These are phyloP conservation scores for Schizaphis graminum DNA, from an alignment of 2,888 invertebrate genomes.

Conservation along the genomic window DNA sequence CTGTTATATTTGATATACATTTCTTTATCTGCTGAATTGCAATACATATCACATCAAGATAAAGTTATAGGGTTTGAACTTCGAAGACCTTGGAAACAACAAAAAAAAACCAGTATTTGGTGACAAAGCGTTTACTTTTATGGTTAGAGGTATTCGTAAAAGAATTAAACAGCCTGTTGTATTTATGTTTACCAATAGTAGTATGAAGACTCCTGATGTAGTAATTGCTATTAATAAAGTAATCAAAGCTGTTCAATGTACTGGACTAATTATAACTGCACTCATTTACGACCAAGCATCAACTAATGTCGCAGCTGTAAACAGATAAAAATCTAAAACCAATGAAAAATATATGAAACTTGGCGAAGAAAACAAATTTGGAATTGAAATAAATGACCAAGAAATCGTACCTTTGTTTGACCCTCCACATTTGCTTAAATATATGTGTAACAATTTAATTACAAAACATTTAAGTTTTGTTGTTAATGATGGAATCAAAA, in stretches of 20 bases:
- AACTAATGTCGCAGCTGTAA: constrained; percentile 60
- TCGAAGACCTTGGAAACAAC: constrained; percentile 13
- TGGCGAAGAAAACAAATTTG: not conserved
- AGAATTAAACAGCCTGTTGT: constrained; percentile 37
- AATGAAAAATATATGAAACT: not conserved
- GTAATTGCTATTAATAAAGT: constrained; percentile 7
- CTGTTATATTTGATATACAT: constrained; percentile 34
- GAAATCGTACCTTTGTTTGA: constrained; percentile 43
- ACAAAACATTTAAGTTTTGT: not conserved
- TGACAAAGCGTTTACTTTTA: constrained; percentile 37
- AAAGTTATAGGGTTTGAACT: constrained; percentile 44
- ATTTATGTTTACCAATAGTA: constrained; percentile 20
- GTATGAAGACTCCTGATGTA: constrained; percentile 21
- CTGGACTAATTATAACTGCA: constrained; percentile 28
- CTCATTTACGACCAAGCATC: constrained; percentile 37
- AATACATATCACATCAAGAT: constrained; percentile 17
- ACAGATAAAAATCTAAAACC: constrained; percentile 28
- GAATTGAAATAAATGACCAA: constrained; percentile 36
- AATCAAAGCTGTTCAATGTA: constrained; percentile 21
- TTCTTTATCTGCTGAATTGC: not conserved
- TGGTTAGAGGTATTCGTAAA: constrained; percentile 31
- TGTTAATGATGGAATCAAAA: too few species aligned
- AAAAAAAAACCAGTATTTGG: constrained; percentile 28
- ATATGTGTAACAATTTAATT: constrained; percentile 43
- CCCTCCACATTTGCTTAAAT: constrained; percentile 40